phyloP scores from a whole-genome alignment of 2,888 invertebrate genomes.

The Smittia aterrima region DNA sequence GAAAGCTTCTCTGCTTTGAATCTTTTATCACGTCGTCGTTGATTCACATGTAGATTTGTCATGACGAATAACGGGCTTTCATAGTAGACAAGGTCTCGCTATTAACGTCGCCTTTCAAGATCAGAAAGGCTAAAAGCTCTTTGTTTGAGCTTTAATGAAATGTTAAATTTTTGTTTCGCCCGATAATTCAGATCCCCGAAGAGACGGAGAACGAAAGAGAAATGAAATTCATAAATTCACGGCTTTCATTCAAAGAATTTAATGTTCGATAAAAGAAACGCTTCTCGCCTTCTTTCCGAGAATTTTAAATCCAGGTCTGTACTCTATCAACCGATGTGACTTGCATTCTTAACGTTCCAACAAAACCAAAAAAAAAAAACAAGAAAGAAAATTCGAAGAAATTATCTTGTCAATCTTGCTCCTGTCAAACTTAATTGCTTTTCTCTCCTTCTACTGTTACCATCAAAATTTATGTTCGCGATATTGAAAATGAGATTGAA shows the following conservation, averaged over 20 bases:
- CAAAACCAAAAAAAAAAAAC: not conserved
- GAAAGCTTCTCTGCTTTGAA: not conserved
- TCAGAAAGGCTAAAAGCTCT: not conserved
- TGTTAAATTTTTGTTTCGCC: too few relatives aligned
- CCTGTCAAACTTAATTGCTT: constrained; percentile 17
- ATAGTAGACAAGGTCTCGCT: not conserved
- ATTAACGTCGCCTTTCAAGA: not conserved
- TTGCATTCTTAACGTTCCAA: not conserved
- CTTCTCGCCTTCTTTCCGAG: too few relatives aligned
- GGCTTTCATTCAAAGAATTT: too few relatives aligned
- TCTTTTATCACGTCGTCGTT: not conserved
- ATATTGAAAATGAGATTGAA: not conserved
- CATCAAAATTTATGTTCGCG: not conserved
- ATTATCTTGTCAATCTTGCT: constrained; percentile 28
- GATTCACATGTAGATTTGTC: not conserved
- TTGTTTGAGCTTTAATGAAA: not conserved
- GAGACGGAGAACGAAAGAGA: too few relatives aligned
- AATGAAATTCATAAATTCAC: too few relatives aligned
- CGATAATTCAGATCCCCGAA: too few relatives aligned
- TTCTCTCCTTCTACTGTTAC: not conserved
- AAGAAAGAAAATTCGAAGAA: not conserved
- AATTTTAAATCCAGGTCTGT: not conserved
- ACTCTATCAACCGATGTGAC: not conserved
- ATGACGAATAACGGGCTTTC: not conserved
- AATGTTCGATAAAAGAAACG: too few relatives aligned